Percentiles rank a stretch among this genome's conserved stretches.
Conservation (phyloP, 2,888 invertebrate genomes). For the Drosophila subquinaria region DNA sequence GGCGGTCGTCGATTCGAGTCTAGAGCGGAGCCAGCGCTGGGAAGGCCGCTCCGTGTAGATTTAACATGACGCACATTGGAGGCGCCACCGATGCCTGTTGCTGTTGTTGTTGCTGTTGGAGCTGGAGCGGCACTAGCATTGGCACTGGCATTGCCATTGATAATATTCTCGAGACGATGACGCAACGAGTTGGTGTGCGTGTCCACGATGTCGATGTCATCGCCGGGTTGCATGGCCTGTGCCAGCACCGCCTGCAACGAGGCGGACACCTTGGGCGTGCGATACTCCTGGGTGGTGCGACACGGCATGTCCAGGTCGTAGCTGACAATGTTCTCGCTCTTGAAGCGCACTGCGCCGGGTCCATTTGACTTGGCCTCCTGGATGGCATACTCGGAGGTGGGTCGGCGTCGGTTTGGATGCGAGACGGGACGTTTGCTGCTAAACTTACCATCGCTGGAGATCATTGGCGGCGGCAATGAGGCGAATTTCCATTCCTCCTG, state of each 20-base stretch:
- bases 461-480: constrained; percentile 84
- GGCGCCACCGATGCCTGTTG: constrained; percentile 36
- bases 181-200: constrained; percentile 83
- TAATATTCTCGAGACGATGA: constrained; percentile 85
- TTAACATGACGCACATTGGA: constrained; percentile 76
- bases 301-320: constrained; percentile 86
- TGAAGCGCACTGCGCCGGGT: constrained; percentile 81
- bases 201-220: constrained; percentile 85
- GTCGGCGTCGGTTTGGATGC: constrained; percentile 88
- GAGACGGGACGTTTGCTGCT: constrained; percentile 88
- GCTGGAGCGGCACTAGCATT: constrained; percentile 27
- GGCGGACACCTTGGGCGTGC: constrained; percentile 85
- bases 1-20: constrained; percentile 84
- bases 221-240: constrained; percentile 85
- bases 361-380: constrained; percentile 83
- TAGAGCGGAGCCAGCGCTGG: constrained; percentile 73
- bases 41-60: constrained; percentile 73
- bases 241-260: constrained; percentile 85
- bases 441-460: constrained; percentile 82
- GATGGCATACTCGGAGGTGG: constrained; percentile 88
- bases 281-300: constrained; percentile 85
- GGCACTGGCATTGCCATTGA: constrained; percentile 83
- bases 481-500: constrained; percentile 90
- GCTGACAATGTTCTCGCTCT: constrained; percentile 85
- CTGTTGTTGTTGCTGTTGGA: constrained; percentile 30